Evolutionary conservation across 1,140 invertebrate genomes (phyloP), one percentile per base, ranked within the genome.

Genomic region (Scaptodrosophila lebanonensis): DNA sequence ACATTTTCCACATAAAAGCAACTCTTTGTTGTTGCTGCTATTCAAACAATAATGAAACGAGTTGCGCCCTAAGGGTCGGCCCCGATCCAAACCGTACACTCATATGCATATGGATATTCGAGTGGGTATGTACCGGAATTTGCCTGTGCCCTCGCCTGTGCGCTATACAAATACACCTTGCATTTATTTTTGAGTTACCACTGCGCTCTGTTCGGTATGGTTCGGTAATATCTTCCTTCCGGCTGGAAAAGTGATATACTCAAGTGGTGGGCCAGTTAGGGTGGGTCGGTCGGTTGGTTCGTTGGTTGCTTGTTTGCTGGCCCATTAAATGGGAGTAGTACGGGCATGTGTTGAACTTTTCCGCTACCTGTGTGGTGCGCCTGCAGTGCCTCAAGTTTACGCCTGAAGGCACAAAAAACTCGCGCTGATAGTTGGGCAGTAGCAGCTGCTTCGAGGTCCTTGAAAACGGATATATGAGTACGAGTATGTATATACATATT

Each of bases 121-220:
- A 50, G 29, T 44, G 38, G 54, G 50, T 53, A 50, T 65, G 68
- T 71, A 36, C 29, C 12, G 70, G 70, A 50, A 75, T 75, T 79
- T 39, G 52, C 47, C 44, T 72, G 17, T 11, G 32, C 36, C 17
- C 38, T 27, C 32, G 13, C 22, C 29, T n/a, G 9, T 5, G 25
- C 50, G 60, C 72, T 82, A 58, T 75, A 49, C 69, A 79, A 79
- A 79, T 82, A 82, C 75, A 79, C 75, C 76, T 79, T 79, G 75
- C 75, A 51, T 33, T n/a, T n/a, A 33, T 9, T 33, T 33, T 33
- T 33, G 32, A 33, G 32, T n/a, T 33, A 33, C 32, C 8, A 4
- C 8, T 25, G 22, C 22, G 22, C 22, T 4, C 3, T 25, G 22
- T 25, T 25, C 22, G n/a, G n/a, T 50, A 40, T 29, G 9, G 49